Evolutionary conservation across 2,888 invertebrate genomes (phyloP), one percentile per base, ranked within the genome.

Genomic region (Hydraecia micacea): DNA sequence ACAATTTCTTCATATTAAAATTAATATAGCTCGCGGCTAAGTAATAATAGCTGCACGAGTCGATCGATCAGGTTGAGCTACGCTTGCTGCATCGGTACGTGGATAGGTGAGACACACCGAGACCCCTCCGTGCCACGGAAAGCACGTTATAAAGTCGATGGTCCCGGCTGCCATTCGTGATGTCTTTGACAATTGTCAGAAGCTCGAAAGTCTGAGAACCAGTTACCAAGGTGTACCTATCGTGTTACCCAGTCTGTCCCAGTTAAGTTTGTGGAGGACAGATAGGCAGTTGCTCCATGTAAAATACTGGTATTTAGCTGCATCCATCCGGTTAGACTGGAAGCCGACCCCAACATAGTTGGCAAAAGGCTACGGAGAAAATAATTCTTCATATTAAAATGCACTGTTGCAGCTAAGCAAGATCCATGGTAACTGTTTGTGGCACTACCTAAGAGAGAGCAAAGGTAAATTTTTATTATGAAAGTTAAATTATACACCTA

Each of bases 351-450:
- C 5, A 36, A 18, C 21, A 63, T 21, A 25, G 63, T 6, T 25
- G 0, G 5, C 2, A 6, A 63, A 63, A 36, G 2, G 11, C 11
- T 63, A 25, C 25, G 11, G 11, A 36, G 36, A 36, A 5, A 5
- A 36, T 36, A 11, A 63, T 36, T 52, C 6, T 52, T 75, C 25
- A 28, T 28, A 63, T 69, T 62, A 71, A 62, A 79, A 36, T 71
- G 39, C 32, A 60, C 62, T 74, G 78, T 80, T 73, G 39, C 65
- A 32, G 52, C n/a, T 68, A 84, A 85, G 21, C n/a, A 78, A 73
- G 58, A 88, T 80, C 78, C 62, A 88, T 86, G 36, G 72, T n/a
- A 52, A 36, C 39, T 74, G 79, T 80, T 76, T 74, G 42, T 67
- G 65, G 58, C 62, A 58, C 32, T 74, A 39, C 52, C 28, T 52